Percentiles rank a stretch among this genome's conserved stretches.
phyloP scores from a whole-genome alignment of 2,113 vertebrate genomes.

The Corythaeola cristata region DNA sequence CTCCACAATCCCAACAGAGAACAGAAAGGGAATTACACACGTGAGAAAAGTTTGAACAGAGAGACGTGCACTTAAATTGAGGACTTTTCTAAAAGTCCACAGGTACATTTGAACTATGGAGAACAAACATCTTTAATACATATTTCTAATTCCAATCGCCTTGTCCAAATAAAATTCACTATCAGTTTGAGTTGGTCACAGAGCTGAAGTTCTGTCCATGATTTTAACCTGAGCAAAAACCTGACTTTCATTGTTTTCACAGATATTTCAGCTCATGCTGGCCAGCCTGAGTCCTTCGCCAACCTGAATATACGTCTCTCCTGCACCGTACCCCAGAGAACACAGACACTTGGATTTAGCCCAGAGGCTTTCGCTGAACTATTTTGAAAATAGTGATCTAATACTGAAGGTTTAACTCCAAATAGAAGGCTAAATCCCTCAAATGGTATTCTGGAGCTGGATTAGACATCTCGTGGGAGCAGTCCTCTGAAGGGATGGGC shows the following conservation, averaged over 20 bases:
- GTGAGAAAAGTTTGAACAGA: background rate
- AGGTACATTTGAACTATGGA: background rate
- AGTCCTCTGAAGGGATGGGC: background rate
- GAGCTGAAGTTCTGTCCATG: background rate
- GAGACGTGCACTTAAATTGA: background rate
- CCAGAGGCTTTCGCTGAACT: background rate
- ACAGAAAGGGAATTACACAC: background rate
- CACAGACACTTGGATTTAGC: background rate
- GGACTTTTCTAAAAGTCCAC: background rate
- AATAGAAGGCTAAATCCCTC: background rate
- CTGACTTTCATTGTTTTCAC: background rate
- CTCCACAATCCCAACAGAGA: background rate
- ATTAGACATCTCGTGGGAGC: accelerated
- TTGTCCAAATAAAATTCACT: background rate
- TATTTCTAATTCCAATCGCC: background rate
- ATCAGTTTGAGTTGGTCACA: background rate
- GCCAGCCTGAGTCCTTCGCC: background rate
- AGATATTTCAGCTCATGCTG: background rate
- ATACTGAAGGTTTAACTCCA: background rate
- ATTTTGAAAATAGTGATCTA: background rate
- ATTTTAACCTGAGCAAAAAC: background rate
- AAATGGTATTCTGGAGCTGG: background rate
- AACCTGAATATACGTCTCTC: background rate
- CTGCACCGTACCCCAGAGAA: background rate
- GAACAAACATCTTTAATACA: background rate